These are phyloP conservation scores for Sander vitreus DNA, from an alignment of 2,113 vertebrate genomes.

Conservation along the genomic window DNA sequence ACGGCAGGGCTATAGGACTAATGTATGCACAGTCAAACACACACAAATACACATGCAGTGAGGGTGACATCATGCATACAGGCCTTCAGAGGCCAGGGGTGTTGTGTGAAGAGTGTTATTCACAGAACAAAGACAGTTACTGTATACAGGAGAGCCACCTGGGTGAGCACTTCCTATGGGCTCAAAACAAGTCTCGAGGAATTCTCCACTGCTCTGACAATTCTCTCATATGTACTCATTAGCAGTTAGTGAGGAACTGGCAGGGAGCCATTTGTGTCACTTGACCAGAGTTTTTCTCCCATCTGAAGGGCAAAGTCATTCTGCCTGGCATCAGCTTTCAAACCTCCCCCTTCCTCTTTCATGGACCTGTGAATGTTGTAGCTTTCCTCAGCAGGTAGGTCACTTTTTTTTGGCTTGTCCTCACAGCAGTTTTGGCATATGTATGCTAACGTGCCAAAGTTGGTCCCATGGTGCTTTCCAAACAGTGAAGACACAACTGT, in stretches of 20 bases:
- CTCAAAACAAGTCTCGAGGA: slow-evolving; percentile 38
- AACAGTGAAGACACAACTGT: slow-evolving; percentile 68
- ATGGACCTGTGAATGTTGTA: slow-evolving; percentile 34
- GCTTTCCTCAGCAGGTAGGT: slow-evolving; percentile 42
- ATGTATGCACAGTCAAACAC: slow-evolving; percentile 38
- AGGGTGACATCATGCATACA: slow-evolving; percentile 63
- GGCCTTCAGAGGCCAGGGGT: slow-evolving; percentile 24
- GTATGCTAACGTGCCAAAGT: slow-evolving; percentile 56
- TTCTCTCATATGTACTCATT: slow-evolving; percentile 54
- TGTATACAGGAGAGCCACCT: slow-evolving; percentile 55
- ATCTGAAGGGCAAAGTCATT: slow-evolving; percentile 47
- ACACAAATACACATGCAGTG: slow-evolving; percentile 47
- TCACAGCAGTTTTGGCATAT: slow-evolving; percentile 52
- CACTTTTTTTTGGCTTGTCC: slow-evolving; percentile 54
- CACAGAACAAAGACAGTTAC: slow-evolving; percentile 39
- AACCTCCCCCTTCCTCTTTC: slow-evolving; percentile 14
- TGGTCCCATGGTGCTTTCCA: slow-evolving; percentile 42
- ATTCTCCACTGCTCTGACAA: slow-evolving; percentile 51
- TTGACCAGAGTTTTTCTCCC: slow-evolving; percentile 34
- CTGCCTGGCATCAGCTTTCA: slow-evolving; percentile 29
- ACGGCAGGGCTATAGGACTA: slow-evolving; percentile 37
- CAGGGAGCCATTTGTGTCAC: slow-evolving; percentile 54
- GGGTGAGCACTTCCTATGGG: slow-evolving; percentile 54
- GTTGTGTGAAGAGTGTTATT: slow-evolving; percentile 49
- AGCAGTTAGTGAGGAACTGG: slow-evolving; percentile 59